phyloP scores from a whole-genome alignment of 2,113 vertebrate genomes.

The Phocoena phocoena region DNA sequence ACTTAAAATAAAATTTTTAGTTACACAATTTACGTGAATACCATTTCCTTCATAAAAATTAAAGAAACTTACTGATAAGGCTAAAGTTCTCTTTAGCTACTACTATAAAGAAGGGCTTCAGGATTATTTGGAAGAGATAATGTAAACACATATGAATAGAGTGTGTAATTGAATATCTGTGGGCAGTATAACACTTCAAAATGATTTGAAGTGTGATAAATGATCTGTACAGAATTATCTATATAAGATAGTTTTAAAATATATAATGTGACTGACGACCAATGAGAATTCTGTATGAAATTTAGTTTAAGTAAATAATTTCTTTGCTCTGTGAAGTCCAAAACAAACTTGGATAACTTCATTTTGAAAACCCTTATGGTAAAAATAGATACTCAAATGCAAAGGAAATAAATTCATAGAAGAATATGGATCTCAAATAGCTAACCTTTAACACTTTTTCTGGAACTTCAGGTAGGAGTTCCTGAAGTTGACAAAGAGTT shows the following conservation, averaged over 20 bases:
- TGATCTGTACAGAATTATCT: constrained; percentile 22
- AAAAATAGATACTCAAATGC: not conserved
- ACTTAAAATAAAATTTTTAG: constrained; percentile 45
- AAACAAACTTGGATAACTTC: not conserved
- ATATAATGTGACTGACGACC: not conserved
- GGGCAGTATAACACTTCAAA: constrained; percentile 14
- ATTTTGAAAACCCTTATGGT: not conserved
- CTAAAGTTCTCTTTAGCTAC: not conserved
- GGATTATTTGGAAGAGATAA: constrained; percentile 1
- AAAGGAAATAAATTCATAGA: constrained; percentile 36
- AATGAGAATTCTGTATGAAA: constrained; percentile 32
- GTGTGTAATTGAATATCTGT: not conserved
- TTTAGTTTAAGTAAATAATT: constrained; percentile 53
- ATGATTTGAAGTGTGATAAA: constrained; percentile 21
- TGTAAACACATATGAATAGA: not conserved
- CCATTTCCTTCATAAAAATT: constrained; percentile 18
- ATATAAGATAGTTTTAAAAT: constrained; percentile 48
- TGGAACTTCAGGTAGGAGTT: constrained; percentile 91
- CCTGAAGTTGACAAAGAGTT: constrained; percentile 86
- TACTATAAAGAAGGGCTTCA: not conserved
- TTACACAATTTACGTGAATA: constrained; percentile 26
- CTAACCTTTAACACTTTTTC: constrained; percentile 93
- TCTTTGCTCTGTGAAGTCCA: constrained; percentile 19
- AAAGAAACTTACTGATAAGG: constrained; percentile 42
- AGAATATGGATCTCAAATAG: constrained; percentile 9